Percentiles rank a stretch among this genome's conserved stretches.
Evolutionary conservation across 2,888 invertebrate genomes (phyloP).

Genomic region (Lasius fuliginosus): DNA sequence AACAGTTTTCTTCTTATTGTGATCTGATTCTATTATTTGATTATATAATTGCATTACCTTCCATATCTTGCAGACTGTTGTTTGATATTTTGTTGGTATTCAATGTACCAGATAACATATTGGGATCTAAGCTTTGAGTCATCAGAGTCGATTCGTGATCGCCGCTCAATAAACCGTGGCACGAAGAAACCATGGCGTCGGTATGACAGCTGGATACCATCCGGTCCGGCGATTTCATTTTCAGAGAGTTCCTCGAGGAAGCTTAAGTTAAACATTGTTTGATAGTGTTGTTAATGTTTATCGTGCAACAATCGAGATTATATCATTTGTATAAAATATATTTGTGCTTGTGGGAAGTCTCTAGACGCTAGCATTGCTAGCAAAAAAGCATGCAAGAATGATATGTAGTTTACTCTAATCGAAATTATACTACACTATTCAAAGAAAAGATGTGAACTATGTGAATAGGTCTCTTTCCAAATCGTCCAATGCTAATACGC

Average conservation of each 20-base stretch:
- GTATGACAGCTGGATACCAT: slow-evolving; percentile 92
- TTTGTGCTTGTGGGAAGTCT: slow-evolving; percentile 59
- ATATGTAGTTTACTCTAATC: slow-evolving; percentile 64
- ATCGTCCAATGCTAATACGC: slow-evolving; percentile 68
- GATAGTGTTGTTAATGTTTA: slow-evolving; percentile 15
- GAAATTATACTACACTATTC: slow-evolving; percentile 59
- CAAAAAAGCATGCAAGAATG: slow-evolving; percentile 78
- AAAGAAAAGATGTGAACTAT: slow-evolving; percentile 70
- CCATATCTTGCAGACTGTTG: slow-evolving; percentile 76
- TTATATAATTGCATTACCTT: slow-evolving; percentile 74
- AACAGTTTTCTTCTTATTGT: slow-evolving; percentile 9
- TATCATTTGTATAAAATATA: slow-evolving; percentile 19
- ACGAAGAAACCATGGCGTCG: slow-evolving; percentile 82
- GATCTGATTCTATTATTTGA: not conserved
- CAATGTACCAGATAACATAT: slow-evolving; percentile 86
- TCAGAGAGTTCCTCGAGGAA: slow-evolving; percentile 79
- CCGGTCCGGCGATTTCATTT: slow-evolving; percentile 90
- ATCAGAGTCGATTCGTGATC: slow-evolving; percentile 86
- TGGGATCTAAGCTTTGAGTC: slow-evolving; percentile 90
- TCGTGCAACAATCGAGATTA: not conserved
- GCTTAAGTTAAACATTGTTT: slow-evolving; percentile 70
- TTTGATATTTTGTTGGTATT: slow-evolving; percentile 77
- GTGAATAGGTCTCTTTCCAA: slow-evolving; percentile 67
- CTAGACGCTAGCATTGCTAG: slow-evolving; percentile 73
- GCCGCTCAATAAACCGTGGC: slow-evolving; percentile 77